phyloP scores from a whole-genome alignment of 2,888 invertebrate species.

The Sminthurides aquaticus region DNA sequence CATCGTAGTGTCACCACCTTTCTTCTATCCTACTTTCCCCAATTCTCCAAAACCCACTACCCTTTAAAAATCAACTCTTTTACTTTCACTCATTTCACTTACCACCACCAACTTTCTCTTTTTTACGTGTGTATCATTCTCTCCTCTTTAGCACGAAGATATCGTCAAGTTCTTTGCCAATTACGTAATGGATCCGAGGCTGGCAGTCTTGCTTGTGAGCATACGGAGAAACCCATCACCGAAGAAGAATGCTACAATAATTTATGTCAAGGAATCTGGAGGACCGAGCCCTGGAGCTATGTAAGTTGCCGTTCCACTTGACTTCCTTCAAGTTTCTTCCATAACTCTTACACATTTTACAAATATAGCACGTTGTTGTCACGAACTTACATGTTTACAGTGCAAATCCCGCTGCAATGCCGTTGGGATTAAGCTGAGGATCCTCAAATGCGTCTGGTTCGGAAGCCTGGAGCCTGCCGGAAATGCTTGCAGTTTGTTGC shows the following conservation, averaged over 20 bases:
- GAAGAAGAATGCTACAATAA: conserved; percentile 72
- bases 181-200: conserved; percentile 49
- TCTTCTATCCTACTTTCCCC: too few relatives aligned
- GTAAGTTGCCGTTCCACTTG: conserved; percentile 53
- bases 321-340: neutral
- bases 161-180: conserved; percentile 59
- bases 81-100: too few relatives aligned
- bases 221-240: conserved; percentile 64
- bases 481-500: conserved; percentile 70
- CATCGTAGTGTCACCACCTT: too few relatives aligned
- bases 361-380: too few relatives aligned
- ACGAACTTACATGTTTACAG: too few relatives aligned
- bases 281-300: conserved; percentile 85
- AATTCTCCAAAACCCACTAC: too few relatives aligned
- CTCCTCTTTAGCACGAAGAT: conserved; percentile 58
- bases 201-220: conserved; percentile 57
- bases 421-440: conserved; percentile 77
- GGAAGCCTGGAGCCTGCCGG: conserved; percentile 65
- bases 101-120: neutral
- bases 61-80: too few relatives aligned
- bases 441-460: conserved; percentile 88
- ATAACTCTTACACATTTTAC: too few relatives aligned
- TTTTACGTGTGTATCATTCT: neutral
- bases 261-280: conserved; percentile 84
- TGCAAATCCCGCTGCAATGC: conserved; percentile 53